Conservation (phyloP, 2,797 vertebrate species). For the Bucorvus abyssinicus region DNA sequence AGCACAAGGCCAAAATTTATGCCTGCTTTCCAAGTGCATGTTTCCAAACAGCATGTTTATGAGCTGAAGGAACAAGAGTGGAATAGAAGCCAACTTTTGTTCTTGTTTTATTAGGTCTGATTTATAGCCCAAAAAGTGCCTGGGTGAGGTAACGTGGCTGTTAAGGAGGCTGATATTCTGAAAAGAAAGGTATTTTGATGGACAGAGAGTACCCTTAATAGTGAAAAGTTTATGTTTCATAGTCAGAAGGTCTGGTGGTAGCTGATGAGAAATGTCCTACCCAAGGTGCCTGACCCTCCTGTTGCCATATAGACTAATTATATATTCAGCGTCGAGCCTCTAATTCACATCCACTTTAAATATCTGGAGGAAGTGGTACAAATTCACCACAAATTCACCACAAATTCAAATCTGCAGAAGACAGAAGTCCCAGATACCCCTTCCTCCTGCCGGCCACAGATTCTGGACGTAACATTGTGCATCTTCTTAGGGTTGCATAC, state of each 20-base stretch:
- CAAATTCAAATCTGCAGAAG: background rate
- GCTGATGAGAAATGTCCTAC: background rate
- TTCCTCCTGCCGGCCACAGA: background rate
- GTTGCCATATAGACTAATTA: background rate
- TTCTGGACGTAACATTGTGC: rapidly evolving
- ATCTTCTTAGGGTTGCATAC: background rate
- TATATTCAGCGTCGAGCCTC: background rate
- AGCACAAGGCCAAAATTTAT: background rate
- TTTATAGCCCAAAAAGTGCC: background rate
- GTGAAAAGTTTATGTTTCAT: background rate
- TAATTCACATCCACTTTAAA: background rate
- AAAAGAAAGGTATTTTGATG: background rate
- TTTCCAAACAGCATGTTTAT: background rate
- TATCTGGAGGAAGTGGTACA: background rate
- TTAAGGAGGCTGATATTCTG: background rate
- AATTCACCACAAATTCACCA: no score
- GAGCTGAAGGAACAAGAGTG: background rate
- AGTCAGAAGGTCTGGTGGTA: background rate
- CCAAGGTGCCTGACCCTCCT: rapidly evolving
- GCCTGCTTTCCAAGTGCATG: rapidly evolving
- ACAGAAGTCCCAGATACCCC: background rate
- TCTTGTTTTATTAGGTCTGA: background rate
- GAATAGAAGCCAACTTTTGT: background rate
- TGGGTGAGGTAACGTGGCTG: background rate
- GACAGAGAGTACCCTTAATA: background rate